Evolutionary conservation across 2,888 invertebrate genomes (phyloP).

Genomic region (Plebejus anna): DNA sequence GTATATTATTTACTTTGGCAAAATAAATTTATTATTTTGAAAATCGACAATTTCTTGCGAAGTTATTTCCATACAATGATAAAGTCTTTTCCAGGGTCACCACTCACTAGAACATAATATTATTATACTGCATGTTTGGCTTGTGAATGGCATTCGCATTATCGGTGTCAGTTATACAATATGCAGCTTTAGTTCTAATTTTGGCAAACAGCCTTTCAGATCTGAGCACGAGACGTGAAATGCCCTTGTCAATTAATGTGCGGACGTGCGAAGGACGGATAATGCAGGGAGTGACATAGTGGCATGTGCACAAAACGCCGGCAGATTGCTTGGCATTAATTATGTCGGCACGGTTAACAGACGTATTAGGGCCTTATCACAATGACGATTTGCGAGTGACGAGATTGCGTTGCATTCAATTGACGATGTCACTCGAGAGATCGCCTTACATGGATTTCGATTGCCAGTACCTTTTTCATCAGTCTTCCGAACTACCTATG

Average conservation of each 20-base stretch:
- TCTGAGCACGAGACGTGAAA: not conserved
- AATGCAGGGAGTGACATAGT: slow-evolving; percentile 32
- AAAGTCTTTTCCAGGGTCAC: no score
- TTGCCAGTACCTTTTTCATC: no score
- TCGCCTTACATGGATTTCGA: no score
- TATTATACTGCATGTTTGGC: no score
- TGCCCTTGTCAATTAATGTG: slow-evolving; percentile 35
- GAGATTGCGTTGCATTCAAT: not conserved
- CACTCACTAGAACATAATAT: no score
- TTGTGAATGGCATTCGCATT: no score
- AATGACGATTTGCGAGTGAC: not conserved
- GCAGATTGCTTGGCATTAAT: slow-evolving; percentile 41
- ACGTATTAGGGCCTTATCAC: not conserved
- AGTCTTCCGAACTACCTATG: no score
- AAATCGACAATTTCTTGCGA: no score
- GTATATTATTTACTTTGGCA: no score
- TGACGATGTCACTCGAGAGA: not conserved
- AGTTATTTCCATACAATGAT: no score
- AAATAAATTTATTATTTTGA: no score
- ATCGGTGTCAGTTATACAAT: not conserved
- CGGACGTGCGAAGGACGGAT: slow-evolving; percentile 33
- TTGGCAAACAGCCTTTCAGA: not conserved
- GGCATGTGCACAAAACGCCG: slow-evolving; percentile 36
- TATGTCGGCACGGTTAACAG: slow-evolving; percentile 30
- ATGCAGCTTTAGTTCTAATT: not conserved